Evolutionary conservation across 2,113 vertebrate species (phyloP), one percentile per base, ranked within the genome.

Genomic region (Amblyopsis rosae): DNA sequence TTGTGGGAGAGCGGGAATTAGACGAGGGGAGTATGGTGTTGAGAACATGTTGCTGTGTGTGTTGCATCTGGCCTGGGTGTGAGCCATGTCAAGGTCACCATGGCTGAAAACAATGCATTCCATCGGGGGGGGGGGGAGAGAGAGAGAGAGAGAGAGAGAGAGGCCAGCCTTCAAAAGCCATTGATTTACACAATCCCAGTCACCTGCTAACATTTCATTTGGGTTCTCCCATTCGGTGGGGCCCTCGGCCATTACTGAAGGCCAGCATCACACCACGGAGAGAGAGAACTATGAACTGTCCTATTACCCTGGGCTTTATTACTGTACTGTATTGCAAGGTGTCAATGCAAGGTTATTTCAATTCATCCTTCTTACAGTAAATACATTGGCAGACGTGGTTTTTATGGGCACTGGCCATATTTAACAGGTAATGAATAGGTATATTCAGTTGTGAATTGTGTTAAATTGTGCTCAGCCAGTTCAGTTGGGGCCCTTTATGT

Each of bases 181-280:
- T 75, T 90, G 85, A 90, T 88, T 89, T 88, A 87, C 86, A 83
- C 85, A 83, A 87, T 85, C 80, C 74, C 76, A 76, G 80, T 71
- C 82, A 77, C 79, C 73, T 71, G 80, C 81, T 83, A 84, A 88
- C 88, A 89, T 86, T 86, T 88, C 86, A 89, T 83, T 85, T 86
- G 82, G 84, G 80, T 75, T 87, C 82, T 76, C 75, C 80, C 83
- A 77, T 87, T 85, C 80, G 59, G 62, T 47, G 71, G 79, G 86
- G 83, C 82, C 86, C 85, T 81, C 85, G 88, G 84, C 85, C 89
- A 88, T 90, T 89, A 89, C 83, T 60, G 81, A 85, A 71, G 78
- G 85, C 82, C 79, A 59, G 73, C 85, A 85, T 85, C 85, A 65
- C 89, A 87, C 86, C 85, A 81, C 86, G 89, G 82, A 26, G 26